Base-by-base conservation (phyloP, 2,113 vertebrate genomes). In the Illadopsis cleaveri region DNA sequence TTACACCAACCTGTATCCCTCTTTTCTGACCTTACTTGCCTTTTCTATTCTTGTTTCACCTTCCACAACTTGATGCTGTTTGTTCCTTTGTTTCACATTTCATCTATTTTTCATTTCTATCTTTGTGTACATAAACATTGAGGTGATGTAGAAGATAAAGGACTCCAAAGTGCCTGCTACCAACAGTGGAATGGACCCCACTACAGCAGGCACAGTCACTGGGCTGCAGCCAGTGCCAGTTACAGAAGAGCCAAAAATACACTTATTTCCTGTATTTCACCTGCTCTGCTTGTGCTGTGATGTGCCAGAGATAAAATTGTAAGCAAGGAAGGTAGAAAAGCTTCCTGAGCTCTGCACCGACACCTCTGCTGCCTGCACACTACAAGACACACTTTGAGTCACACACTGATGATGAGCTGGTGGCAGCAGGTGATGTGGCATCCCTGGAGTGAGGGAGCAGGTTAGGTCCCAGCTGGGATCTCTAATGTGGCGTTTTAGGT, bases 271-370 rank as follows among this genome's bases (percentile, higher is more conserved):
- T 83, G 48, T 57, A 40, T 47, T 82, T 86, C 19, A 69, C 24
- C 50, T 83, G 45, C 54, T 80, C 83, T 83, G 17, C 48, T 12
- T 18, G 54, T 1, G 5, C 56, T 75, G 51, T 84, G 65, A 54
- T 78, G 54, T 7, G 50, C 44, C 40, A 84, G 54, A 96, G 88
- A 45, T 57, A 75, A 93, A 86, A 53, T 7, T 40, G 45, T 27
- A 62, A 88, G 61, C 17, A 62, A 45, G 48, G 40, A 85, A 82
- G 79, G 57, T 12, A 82, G 47, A 73, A 83, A 69, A 86, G 35
- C 40, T 81, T 91, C 80, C 87, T 81, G 48, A 61, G 50, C 19
- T 65, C 54, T 69, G 40, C 42, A 22, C 25, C 15, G 72, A 87
- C 54, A 70, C 2, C 12, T 69, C 31, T 0, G 1, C 37, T 48